These are phyloP conservation scores for Onthophagus sagittarius DNA, from an alignment of 2,888 invertebrate genomes.

Conservation along the genomic window DNA sequence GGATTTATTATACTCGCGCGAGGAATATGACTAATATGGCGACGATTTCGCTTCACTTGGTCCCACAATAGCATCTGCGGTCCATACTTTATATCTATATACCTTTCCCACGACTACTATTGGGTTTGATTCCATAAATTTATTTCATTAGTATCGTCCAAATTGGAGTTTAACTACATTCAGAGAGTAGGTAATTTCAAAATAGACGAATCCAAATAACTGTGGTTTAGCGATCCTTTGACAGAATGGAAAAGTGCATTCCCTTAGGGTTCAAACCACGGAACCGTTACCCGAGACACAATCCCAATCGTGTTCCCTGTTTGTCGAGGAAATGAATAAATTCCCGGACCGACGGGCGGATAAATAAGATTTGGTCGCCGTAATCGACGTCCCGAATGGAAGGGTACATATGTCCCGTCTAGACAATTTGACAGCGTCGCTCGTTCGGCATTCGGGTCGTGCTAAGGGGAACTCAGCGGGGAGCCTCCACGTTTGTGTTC, in stretches of 20 bases:
- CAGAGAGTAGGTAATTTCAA: neutral
- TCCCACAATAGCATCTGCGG: too few relatives aligned
- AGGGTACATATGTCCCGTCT: conserved; percentile 13
- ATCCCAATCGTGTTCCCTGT: neutral
- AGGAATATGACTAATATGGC: too few relatives aligned
- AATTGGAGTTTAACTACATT: neutral
- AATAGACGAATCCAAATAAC: neutral
- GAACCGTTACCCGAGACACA: neutral
- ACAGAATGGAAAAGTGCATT: neutral
- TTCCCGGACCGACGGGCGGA: neutral
- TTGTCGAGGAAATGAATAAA: neutral
- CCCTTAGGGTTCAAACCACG: neutral
- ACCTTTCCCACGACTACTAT: too few relatives aligned
- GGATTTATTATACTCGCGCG: too few relatives aligned
- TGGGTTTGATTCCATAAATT: too few relatives aligned
- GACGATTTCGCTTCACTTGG: too few relatives aligned
- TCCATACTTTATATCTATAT: too few relatives aligned
- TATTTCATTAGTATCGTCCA: neutral
- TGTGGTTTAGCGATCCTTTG: neutral
- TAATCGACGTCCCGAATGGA: conserved; percentile 13
- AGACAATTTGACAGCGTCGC: conserved; percentile 13
- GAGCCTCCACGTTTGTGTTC: neutral
- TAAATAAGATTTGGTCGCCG: conserved; percentile 11
- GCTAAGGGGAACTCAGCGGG: neutral
- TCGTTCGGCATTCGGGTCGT: conserved; percentile 2